Evolutionary conservation across 2,888 invertebrate genomes (phyloP), one percentile per base, ranked within the genome.

Genomic region (Phaedon cochleariae): DNA sequence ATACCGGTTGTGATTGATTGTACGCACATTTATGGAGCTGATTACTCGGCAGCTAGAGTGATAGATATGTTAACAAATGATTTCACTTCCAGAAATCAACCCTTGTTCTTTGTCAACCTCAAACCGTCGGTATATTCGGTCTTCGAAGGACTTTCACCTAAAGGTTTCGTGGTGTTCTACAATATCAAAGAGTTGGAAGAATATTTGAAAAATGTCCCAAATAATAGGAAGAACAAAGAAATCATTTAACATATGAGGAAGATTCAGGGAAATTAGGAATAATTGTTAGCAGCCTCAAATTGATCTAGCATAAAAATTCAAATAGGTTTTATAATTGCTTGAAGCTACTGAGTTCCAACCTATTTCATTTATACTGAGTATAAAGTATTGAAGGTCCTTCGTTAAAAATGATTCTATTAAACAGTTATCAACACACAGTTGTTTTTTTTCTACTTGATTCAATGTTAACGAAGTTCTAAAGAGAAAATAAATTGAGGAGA

Each of bases 1-100:
- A 84, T 90, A 64, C 93, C 94, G 2, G 93, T 94, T 22, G 94
- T 95, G 20, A 89, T 95, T 54, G 94, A 95, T 84, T 94, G 94
- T 83, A 90, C 93, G 46, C 93, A 95, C 84, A 92, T 95, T 75
- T 94, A 94, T 83, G 92, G 92, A 66, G 93, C 94, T 9, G 95
- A 95, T 85, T 95, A 90, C 83, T 95, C 95, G 1, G 94, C 95
- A 4, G 94, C 94, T 49, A 91, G 90, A 77, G 92, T 91, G 65
- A 90, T 94, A 73, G 90, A 92, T 81, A 89, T 88, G 72, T 83
- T 94, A 29, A 91, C 91, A 20, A 87, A 87, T 65, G 93, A 93
- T 82, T 94, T 94, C 82, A 88, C 90, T 41, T 85, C 85, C 59
- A 86, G 93, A 45, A 87, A 88, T 37, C 94, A 94, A 83, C 88